Conservation (phyloP, 1,140 invertebrate species). For the Sitodiplosis mosellana region DNA sequence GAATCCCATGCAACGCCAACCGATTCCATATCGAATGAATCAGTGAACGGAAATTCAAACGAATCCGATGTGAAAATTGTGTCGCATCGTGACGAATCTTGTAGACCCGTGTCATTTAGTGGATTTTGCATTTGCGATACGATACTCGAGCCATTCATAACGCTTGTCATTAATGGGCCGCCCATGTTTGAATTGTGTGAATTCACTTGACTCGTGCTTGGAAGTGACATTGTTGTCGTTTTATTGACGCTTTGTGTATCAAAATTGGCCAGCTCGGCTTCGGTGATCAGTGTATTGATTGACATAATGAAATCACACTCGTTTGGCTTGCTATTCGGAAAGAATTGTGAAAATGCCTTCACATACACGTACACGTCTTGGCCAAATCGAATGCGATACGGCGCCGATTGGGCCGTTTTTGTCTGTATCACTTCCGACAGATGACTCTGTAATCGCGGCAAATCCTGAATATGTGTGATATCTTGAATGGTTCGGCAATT, state of each 20-base stretch:
- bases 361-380: constrained; percentile 64
- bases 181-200: constrained; percentile 22
- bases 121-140: constrained; percentile 6
- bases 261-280: constrained; percentile 36
- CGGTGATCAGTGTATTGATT: constrained; percentile 61
- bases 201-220: constrained; percentile 8
- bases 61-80: constrained; percentile 14
- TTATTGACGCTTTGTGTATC: constrained; percentile 28
- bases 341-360: constrained; percentile 73
- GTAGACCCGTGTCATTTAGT: constrained; percentile 12
- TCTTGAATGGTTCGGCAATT: constrained; percentile 36
- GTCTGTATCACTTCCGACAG: constrained; percentile 49
- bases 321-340: constrained; percentile 45
- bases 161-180: constrained; percentile 43
- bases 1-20: constrained; percentile 18
- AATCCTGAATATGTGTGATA: constrained; percentile 57
- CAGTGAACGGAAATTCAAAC: constrained; percentile 23
- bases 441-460: constrained; percentile 48
- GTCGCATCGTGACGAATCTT: too few species aligned
- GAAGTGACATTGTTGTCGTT: constrained; percentile 10
- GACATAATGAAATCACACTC: constrained; percentile 81
- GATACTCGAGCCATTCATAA: constrained; percentile 34
- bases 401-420: constrained; percentile 42
- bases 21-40: constrained; percentile 13
- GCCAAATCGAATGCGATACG: constrained; percentile 57